Evolutionary conservation across 2,113 vertebrate genomes (phyloP).

Genomic region (Bufo bufo): DNA sequence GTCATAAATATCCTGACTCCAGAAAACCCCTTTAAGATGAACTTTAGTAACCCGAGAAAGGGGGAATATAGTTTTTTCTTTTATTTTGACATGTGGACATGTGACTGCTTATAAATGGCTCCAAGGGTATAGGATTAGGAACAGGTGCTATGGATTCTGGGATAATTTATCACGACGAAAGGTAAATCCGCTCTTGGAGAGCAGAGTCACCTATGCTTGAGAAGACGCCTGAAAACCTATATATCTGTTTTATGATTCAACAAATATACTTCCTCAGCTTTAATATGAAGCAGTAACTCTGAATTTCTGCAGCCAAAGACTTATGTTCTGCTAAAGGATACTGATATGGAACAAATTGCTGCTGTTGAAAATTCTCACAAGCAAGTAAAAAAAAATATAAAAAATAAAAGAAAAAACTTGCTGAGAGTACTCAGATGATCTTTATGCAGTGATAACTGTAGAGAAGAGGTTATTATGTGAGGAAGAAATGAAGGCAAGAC

Average conservation of each 20-base stretch:
- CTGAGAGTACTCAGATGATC: constrained; percentile 17
- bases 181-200: background rate
- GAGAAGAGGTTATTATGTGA: constrained; percentile 18
- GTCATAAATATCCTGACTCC: too few species aligned
- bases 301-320: constrained; percentile 46
- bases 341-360: constrained; percentile 27
- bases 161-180: background rate
- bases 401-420: constrained; percentile 2
- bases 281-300: constrained; percentile 32
- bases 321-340: constrained; percentile 47
- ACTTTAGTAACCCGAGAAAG: background rate
- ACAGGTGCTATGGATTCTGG: background rate
- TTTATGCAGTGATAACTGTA: constrained; percentile 37
- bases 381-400: constrained; percentile 31
- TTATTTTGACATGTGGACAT: background rate
- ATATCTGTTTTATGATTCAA: constrained; percentile 3
- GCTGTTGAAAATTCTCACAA: constrained; percentile 32
- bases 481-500: constrained; percentile 45
- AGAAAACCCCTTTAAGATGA: too few species aligned
- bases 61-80: background rate
- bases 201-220: background rate
- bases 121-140: background rate
- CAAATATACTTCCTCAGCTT: background rate
- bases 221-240: background rate
- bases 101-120: background rate